phyloP scores from a whole-genome alignment of 2,797 vertebrate species.

The Hoplostethus mediterraneus region DNA sequence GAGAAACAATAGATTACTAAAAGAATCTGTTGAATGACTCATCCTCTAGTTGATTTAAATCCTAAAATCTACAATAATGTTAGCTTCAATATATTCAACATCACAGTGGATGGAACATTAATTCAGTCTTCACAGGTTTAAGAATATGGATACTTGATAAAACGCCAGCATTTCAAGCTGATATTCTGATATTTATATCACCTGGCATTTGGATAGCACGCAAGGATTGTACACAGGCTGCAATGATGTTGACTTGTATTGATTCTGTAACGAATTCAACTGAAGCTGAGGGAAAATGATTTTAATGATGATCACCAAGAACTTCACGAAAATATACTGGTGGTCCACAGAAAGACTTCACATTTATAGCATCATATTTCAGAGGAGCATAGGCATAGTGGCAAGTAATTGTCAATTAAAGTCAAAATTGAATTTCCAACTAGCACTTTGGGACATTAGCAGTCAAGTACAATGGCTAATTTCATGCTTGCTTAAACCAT shows the following conservation, averaged over 20 bases:
- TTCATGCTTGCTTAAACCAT: conserved; percentile 30
- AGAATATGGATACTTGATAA: too few relatives aligned
- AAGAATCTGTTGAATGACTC: conserved; percentile 5
- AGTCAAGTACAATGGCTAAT: conserved; percentile 22
- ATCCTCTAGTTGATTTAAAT: neutral
- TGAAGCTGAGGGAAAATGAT: neutral
- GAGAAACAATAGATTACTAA: neutral
- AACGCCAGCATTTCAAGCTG: too few relatives aligned
- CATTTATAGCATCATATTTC: neutral
- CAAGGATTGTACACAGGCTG: neutral
- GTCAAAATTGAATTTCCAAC: conserved; percentile 43
- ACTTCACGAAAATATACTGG: neutral
- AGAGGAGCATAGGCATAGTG: conserved; percentile 14
- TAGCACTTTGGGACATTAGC: conserved; percentile 25
- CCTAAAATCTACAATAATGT: too few relatives aligned
- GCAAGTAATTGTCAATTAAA: conserved; percentile 57
- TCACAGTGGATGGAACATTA: too few relatives aligned
- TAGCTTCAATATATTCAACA: too few relatives aligned
- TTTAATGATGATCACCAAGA: neutral
- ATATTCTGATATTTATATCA: neutral
- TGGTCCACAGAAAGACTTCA: neutral
- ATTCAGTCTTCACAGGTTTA: too few relatives aligned
- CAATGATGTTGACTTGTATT: neutral
- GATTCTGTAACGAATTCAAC: neutral
- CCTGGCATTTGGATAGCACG: neutral